A percentile compares a stretch with the other conserved stretches of the same genome.
Evolutionary conservation across 2,888 invertebrate species (phyloP).

Genomic region (Agonopterix subpropinquella): DNA sequence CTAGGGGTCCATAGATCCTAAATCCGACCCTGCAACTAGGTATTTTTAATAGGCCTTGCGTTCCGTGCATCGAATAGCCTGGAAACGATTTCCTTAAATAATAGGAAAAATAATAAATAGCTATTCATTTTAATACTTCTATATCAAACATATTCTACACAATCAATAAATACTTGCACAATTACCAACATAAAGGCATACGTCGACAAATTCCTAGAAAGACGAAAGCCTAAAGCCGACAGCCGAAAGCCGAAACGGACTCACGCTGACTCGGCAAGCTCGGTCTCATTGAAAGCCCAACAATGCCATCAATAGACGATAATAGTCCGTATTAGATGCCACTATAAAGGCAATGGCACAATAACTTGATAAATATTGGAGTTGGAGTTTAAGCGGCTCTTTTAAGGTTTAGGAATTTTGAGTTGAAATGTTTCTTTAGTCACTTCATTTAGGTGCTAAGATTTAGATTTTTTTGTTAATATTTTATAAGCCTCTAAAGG

Average conservation of each 20-base stretch:
- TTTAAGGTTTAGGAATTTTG: slow-evolving; percentile 4
- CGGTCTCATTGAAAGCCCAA: slow-evolving; percentile 36
- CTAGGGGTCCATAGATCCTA: too few relatives aligned
- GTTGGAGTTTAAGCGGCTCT: slow-evolving; percentile 17
- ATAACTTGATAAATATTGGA: slow-evolving; percentile 57
- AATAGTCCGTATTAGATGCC: slow-evolving; percentile 54
- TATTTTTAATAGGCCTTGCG: too few relatives aligned
- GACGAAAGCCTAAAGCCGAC: slow-evolving; percentile 28
- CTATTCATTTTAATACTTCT: too few relatives aligned
- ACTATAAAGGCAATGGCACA: slow-evolving; percentile 46
- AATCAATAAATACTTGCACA: too few relatives aligned
- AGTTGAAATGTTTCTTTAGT: not conserved
- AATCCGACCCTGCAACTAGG: too few relatives aligned
- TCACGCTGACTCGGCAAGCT: slow-evolving; percentile 51
- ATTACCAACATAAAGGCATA: slow-evolving; percentile 4
- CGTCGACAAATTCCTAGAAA: slow-evolving; percentile 42
- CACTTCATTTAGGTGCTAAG: too few relatives aligned
- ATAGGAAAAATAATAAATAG: too few relatives aligned
- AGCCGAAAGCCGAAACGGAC: slow-evolving; percentile 29
- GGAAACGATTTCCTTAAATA: too few relatives aligned
- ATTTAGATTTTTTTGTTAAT: too few relatives aligned
- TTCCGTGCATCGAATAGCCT: too few relatives aligned
- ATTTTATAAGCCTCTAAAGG: too few relatives aligned
- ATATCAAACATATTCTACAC: too few relatives aligned
- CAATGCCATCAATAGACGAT: slow-evolving; percentile 44